Evolutionary conservation across 53 echinoderm and acorn worm species (phyloP).

Genomic region (Mesocentrotus franciscanus): DNA sequence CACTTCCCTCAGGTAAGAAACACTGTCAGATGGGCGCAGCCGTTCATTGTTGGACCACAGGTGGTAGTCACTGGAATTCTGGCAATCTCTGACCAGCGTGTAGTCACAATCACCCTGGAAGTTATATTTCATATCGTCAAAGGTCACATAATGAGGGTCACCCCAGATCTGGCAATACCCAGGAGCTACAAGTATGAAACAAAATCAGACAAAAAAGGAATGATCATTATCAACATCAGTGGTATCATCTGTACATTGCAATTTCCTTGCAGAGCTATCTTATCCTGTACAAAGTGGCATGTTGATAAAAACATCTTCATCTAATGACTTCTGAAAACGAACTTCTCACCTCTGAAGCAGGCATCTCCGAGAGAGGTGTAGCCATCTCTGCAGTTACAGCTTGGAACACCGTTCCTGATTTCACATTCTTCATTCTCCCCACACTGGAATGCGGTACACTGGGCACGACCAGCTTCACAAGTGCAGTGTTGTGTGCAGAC

Average conservation of each 20-base stretch:
- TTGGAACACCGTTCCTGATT: conserved; percentile 67
- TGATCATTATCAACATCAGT: too few relatives aligned
- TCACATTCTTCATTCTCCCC: conserved; percentile 64
- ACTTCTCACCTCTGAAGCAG: conserved; percentile 46
- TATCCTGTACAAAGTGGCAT: too few relatives aligned
- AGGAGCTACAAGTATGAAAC: conserved; percentile 15
- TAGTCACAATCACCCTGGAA: too few relatives aligned
- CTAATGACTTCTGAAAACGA: too few relatives aligned
- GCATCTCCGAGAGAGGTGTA: conserved; percentile 15
- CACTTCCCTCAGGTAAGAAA: conserved; percentile 66
- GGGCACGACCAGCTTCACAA: conserved; percentile 32
- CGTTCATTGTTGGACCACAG: conserved; percentile 69
- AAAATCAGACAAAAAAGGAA: not conserved
- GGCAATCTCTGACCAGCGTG: too few relatives aligned
- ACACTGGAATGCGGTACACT: conserved; percentile 17
- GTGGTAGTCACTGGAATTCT: too few relatives aligned
- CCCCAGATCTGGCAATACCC: too few relatives aligned
- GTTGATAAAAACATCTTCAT: too few relatives aligned
- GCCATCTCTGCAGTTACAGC: conserved; percentile 77
- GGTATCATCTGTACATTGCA: too few relatives aligned
- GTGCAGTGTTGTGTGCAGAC: conserved; percentile 67
- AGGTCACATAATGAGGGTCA: too few relatives aligned
- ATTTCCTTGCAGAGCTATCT: too few relatives aligned
- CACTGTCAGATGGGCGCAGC: conserved; percentile 68
- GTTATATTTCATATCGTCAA: too few relatives aligned